Evolutionary conservation across 2,797 vertebrate species (phyloP), one percentile per base, ranked within the genome.

Genomic region (Saxicola maurus): DNA sequence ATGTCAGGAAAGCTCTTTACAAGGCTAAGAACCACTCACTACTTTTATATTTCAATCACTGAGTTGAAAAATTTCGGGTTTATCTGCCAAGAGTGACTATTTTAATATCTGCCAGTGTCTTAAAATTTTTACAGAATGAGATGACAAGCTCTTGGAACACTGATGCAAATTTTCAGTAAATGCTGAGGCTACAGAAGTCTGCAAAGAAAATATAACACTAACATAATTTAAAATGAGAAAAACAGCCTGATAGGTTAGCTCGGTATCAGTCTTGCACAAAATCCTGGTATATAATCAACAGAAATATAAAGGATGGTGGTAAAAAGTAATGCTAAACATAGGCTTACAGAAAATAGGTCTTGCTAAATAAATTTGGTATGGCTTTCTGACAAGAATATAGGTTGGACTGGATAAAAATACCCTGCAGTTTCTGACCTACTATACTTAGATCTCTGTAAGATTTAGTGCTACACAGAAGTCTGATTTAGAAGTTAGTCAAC

Each of bases 381-480:
- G 62, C 91, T 93, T 94, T 94, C 85, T 86, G 85, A 94, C 87
- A 93, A 92, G 94, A 95, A 95, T 94, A 95, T 94, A 95, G 94
- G 94, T 89, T 95, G 94, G 89, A 91, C 77, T 78, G 76, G 92
- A 94, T 95, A 95, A 95, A 95, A 95, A 95, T 94, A 95, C 37
- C 69, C 79, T 69, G 85, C 86, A 93, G 87, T 93, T 94, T 95
- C 87, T 94, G 89, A 95, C 91, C 94, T 93, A 66, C 92, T 95
- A 95, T 95, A 94, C 87, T 92, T 89, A 87, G 89, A 95, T 91
- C 77, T 78, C 59, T 52, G 62, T 78, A 83, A 92, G 74, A 92
- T 86, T 89, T 91, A 91, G 45, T 23, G 38, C 60, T 82, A 86
- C 66, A 62, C 74, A 89, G 27, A 88, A 93, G 73, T 81, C 82